phyloP scores from a whole-genome alignment of 2,888 invertebrate species.

The Nomada fucata region DNA sequence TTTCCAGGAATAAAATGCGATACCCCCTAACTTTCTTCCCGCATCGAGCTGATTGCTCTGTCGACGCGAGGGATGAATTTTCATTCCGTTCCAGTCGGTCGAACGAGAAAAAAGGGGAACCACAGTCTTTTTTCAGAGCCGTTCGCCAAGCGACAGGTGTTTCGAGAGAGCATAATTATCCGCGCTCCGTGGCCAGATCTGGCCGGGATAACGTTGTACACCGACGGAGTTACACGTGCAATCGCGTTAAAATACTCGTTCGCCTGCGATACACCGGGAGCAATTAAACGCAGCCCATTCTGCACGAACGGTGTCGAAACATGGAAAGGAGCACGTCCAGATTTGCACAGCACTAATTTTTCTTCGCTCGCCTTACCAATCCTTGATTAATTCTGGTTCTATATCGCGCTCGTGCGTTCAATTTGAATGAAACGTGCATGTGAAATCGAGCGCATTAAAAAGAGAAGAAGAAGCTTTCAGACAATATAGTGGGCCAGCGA shows the following conservation, averaged over 20 bases:
- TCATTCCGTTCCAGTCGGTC: no score
- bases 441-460: no score
- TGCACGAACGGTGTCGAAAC: background rate
- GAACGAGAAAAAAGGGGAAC: no score
- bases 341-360: conserved; percentile 15
- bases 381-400: no score
- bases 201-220: conserved; percentile 16
- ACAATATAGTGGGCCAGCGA: no score
- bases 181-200: conserved; percentile 9
- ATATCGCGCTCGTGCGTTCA: no score
- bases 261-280: background rate
- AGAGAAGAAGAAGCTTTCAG: no score
- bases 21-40: no score
- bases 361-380: background rate
- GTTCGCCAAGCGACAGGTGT: conserved; percentile 14
- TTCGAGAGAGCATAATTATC: conserved; percentile 35
- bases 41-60: no score
- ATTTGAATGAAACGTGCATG: no score
- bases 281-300: background rate
- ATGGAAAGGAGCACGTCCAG: background rate
- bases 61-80: no score
- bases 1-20: no score
- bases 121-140: background rate
- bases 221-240: conserved; percentile 30
- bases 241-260: conserved; percentile 32